Conservation (phyloP, 2,888 invertebrate genomes). For the Ypsolopha scabrella region DNA sequence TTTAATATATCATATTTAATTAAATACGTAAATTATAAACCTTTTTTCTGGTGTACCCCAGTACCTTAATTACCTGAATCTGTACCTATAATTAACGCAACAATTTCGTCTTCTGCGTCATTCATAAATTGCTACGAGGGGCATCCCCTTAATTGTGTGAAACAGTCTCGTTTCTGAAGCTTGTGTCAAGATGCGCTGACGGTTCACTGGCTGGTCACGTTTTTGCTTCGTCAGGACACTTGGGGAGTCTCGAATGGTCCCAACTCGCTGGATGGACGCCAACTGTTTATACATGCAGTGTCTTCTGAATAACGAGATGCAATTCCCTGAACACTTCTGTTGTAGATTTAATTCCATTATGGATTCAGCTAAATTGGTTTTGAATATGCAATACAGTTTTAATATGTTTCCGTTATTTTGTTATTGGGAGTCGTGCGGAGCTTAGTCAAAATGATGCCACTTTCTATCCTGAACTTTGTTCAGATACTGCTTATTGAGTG, state of each 20-base stretch:
- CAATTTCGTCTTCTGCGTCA: no score
- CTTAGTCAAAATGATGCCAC: no score
- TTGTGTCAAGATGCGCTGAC: constrained; percentile 2
- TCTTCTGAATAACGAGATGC: constrained; percentile 40
- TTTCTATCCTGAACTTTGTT: no score
- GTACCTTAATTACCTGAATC: no score
- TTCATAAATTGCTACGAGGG: no score
- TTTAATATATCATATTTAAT: no score
- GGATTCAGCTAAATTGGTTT: background rate
- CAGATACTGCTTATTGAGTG: no score
- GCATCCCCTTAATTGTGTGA: no score
- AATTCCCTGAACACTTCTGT: constrained; percentile 24
- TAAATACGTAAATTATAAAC: no score
- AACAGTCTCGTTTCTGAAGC: background rate
- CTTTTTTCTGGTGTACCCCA: no score
- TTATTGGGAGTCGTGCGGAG: background rate
- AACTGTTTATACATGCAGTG: constrained; percentile 54
- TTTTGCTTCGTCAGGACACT: constrained; percentile 38
- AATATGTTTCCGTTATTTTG: background rate
- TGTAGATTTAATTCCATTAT: constrained; percentile 4
- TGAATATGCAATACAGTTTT: background rate
- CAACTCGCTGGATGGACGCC: constrained; percentile 42
- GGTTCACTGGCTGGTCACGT: constrained; percentile 32
- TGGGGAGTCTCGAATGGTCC: constrained; percentile 38
- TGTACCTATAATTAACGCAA: no score